These are phyloP conservation scores for Syrphus vitripennis DNA, from an alignment of 2,888 invertebrate genomes.

Conservation along the genomic window DNA sequence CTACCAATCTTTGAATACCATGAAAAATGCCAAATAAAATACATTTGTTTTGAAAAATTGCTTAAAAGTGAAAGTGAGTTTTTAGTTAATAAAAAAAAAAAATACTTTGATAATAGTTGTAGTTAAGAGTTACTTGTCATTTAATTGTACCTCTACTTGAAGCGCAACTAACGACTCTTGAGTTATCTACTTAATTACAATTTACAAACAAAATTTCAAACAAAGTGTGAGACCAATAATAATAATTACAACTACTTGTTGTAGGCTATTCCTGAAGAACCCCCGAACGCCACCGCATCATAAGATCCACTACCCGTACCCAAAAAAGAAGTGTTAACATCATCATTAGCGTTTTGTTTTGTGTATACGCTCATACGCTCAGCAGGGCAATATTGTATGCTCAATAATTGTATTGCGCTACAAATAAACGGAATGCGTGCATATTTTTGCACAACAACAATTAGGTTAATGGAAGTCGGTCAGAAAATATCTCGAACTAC, in stretches of 20 bases:
- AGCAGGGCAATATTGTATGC: conserved; percentile 9
- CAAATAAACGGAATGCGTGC: conserved; percentile 30
- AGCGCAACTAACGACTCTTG: conserved; percentile 47
- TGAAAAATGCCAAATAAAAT: conserved; percentile 45
- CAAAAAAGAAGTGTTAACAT: conserved; percentile 36
- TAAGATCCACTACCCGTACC: background rate
- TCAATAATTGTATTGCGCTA: conserved; percentile 26
- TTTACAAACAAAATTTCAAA: background rate
- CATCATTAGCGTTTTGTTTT: background rate
- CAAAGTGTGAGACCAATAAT: conserved; percentile 11
- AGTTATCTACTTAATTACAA: conserved; percentile 40
- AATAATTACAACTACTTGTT: background rate
- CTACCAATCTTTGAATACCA: conserved; percentile 22
- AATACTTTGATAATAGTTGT: conserved; percentile 36
- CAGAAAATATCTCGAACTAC: conserved; percentile 58
- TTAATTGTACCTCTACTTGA: conserved; percentile 46
- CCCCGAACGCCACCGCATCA: background rate
- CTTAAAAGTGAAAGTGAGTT: conserved; percentile 63
- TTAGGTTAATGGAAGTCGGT: conserved; percentile 69
- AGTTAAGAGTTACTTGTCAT: conserved; percentile 48
- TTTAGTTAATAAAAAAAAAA: conserved; percentile 46
- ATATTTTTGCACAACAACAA: conserved; percentile 56
- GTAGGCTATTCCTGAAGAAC: background rate
- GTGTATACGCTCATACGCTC: background rate
- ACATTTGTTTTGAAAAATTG: conserved; percentile 56